phyloP scores from a whole-genome alignment of 2,888 invertebrate genomes.

The Yponomeuta cagnagella region DNA sequence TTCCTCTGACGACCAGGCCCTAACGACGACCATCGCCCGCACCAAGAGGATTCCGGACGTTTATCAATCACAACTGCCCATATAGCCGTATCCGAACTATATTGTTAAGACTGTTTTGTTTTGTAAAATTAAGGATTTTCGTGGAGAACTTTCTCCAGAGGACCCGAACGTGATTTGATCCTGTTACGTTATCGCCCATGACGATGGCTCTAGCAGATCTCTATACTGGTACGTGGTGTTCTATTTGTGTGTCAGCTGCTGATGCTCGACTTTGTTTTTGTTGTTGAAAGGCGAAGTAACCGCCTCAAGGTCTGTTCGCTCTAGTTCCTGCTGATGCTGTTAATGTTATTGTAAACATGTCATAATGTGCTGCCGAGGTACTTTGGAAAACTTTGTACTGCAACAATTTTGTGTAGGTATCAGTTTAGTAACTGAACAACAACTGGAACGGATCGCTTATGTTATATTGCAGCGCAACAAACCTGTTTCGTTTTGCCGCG shows the following conservation, averaged over 20 bases:
- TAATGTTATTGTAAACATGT: conserved; percentile 11
- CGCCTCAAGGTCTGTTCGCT: conserved; percentile 51
- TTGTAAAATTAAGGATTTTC: conserved; percentile 55
- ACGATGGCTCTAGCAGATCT: conserved; percentile 66
- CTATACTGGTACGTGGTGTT: conserved; percentile 61
- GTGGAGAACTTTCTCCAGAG: conserved; percentile 38
- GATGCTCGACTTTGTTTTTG: conserved; percentile 39
- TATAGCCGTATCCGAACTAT: conserved; percentile 53
- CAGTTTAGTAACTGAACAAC: conserved; percentile 15
- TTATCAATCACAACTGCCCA: conserved; percentile 60
- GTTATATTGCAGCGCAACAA: conserved; percentile 42
- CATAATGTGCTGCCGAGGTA: conserved; percentile 14
- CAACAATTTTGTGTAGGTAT: background rate
- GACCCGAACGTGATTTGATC: conserved; percentile 4
- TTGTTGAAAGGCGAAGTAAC: conserved; percentile 38
- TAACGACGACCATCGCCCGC: conserved; percentile 62
- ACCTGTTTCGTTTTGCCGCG: conserved; percentile 38
- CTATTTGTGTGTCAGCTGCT: conserved; percentile 26
- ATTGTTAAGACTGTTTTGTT: conserved; percentile 41
- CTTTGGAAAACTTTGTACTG: conserved; percentile 12
- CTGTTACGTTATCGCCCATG: conserved; percentile 40
- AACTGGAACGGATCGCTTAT: conserved; percentile 31
- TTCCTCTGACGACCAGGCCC: conserved; percentile 37
- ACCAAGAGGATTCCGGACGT: conserved; percentile 51
- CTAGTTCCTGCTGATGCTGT: conserved; percentile 33